phyloP scores from a whole-genome alignment of 2,888 invertebrate species.

The Leptopilina drosophilae region DNA sequence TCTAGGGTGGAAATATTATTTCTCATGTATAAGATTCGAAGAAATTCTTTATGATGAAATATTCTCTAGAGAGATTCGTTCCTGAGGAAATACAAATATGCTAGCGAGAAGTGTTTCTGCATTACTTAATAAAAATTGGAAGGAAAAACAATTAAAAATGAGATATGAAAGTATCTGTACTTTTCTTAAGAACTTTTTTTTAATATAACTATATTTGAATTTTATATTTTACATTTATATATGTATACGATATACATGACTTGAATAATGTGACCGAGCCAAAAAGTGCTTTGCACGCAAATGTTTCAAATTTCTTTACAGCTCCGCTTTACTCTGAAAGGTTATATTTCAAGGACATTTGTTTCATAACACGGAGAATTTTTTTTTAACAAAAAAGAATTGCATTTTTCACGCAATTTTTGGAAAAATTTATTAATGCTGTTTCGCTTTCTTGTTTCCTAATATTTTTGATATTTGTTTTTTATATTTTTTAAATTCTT shows the following conservation, averaged over 20 bases:
- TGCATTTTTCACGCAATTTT: not conserved
- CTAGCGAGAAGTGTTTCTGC: not conserved
- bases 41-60: slow-evolving; percentile 2
- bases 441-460: no score
- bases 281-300: slow-evolving; percentile 23
- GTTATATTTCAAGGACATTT: slow-evolving; percentile 21
- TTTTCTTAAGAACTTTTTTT: no score
- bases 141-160: not conserved
- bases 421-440: not conserved
- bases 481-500: no score
- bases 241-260: slow-evolving; percentile 8
- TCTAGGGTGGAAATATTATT: not conserved
- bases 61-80: not conserved
- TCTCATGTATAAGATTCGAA: not conserved
- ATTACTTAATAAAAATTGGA: not conserved
- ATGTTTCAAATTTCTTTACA: slow-evolving; percentile 18
- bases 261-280: slow-evolving; percentile 23
- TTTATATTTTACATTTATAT: no score
- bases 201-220: no score
- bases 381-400: not conserved
- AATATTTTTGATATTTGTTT: no score
- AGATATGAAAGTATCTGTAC: no score
- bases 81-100: not conserved
- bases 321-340: not conserved
- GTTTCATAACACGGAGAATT: not conserved